Conservation (phyloP, 2,888 invertebrate species). For the Trichopria drosophilae region DNA sequence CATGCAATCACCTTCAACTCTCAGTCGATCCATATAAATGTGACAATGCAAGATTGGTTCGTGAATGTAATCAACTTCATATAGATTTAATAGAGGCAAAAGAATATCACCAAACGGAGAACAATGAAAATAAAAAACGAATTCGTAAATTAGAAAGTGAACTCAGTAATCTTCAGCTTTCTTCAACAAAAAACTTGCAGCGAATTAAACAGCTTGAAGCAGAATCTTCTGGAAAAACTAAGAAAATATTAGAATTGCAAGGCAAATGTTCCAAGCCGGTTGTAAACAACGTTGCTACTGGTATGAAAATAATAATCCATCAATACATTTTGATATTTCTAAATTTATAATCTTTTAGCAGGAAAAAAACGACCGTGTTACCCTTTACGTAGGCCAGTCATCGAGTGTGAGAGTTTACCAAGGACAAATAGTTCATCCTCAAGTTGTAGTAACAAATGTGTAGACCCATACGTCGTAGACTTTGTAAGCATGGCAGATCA, state of each 20-base stretch:
- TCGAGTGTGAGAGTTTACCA: slow-evolving; percentile 50
- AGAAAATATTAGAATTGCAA: slow-evolving; percentile 61
- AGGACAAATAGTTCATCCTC: slow-evolving; percentile 35
- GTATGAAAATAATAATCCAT: slow-evolving; percentile 35
- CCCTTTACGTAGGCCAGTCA: slow-evolving; percentile 48
- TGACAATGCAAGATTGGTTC: slow-evolving; percentile 75
- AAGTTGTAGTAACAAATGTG: slow-evolving; percentile 43
- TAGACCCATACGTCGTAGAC: slow-evolving; percentile 49
- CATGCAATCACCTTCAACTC: slow-evolving; percentile 70
- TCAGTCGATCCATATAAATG: slow-evolving; percentile 79
- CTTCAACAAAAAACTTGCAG: slow-evolving; percentile 62
- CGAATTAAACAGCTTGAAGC: slow-evolving; percentile 67
- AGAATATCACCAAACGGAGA: slow-evolving; percentile 66
- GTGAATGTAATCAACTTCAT: slow-evolving; percentile 76
- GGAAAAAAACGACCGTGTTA: slow-evolving; percentile 49
- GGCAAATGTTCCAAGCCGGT: slow-evolving; percentile 55
- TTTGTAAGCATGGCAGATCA: slow-evolving; percentile 53
- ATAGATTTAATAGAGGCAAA: slow-evolving; percentile 67
- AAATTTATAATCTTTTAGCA: slow-evolving; percentile 35
- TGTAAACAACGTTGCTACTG: slow-evolving; percentile 48
- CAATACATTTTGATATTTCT: slow-evolving; percentile 5
- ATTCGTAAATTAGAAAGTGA: slow-evolving; percentile 63
- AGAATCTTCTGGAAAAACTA: slow-evolving; percentile 64
- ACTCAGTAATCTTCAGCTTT: slow-evolving; percentile 65
- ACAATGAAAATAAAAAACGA: slow-evolving; percentile 60